Evolutionary conservation across 2,113 vertebrate species (phyloP), one percentile per base, ranked within the genome.

Genomic region (Macquaria australasica): DNA sequence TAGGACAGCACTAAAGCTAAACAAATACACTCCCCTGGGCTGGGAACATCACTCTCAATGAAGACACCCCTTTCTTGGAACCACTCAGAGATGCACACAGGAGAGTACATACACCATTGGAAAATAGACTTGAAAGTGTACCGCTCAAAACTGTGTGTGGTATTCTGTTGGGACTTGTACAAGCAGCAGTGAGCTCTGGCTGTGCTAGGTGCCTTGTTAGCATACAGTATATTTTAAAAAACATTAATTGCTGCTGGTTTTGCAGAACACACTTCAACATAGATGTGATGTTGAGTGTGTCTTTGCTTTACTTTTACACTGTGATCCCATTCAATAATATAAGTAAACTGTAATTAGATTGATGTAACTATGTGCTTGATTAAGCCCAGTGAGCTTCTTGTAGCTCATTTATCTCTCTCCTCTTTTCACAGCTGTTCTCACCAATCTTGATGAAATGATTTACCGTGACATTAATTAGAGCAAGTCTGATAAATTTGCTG

Each of bases 1-100:
- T 84, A 73, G 72, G 80, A 93, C 76, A 73, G 89, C 89, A 89
- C 80, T 88, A 84, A 89, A 93, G 75, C 87, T 81, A 91, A 91
- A 94, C 89, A 92, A 94, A 93, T 88, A 89, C 75, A 87, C 84
- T 92, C 85, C 84, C 83, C 50, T 69, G 86, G 77, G 81, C 80
- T 53, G 15, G 74, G 71, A 91, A 73, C 91, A 93, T 92, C 87
- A 87, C 79, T 94, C 82, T 91, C 75, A 79, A 37, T 89, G 77
- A 88, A 84, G 80, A 82, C 73, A 55, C 67, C 45, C 23, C 31
- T 37, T 58, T 43, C 51, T 62, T 50, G n/a, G 53, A 88, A 59
- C 59, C 66, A 77, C n/a, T 81, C 79, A 73, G 23, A 64, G 39
- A 87, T 45, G 66, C 79, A 85, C 79, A 79, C 43, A 18, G 75